Evolutionary conservation across 2,888 invertebrate species (phyloP), one percentile per base, ranked within the genome.

Genomic region (Cheilosia scutellata): DNA sequence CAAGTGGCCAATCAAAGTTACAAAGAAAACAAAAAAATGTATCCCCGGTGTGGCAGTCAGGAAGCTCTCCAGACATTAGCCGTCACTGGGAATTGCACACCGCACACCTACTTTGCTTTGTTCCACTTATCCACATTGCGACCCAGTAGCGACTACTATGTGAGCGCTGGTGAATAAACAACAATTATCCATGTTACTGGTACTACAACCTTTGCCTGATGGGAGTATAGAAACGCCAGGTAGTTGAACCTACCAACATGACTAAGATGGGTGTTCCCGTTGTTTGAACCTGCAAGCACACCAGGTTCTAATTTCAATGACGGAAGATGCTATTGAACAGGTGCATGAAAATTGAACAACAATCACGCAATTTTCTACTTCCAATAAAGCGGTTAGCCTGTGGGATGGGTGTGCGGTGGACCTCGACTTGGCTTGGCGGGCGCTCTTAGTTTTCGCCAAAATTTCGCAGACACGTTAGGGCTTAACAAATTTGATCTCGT

Each of bases 1-100:
- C 86, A 86, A 86, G 86, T 86, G 86, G 72, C 86, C 72, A 77
- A 86, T 86, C 86, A 86, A 58, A 71, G 72, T 49, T 16, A 27
- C 25, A 13, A 37, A 49, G 25, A 65, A 55, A 42, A 37, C 42
- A 47, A 55, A 31, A 49, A 47, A 71, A 20, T 7, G 5, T 31
- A 40, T 47, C 65, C 71, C 78, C 42, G 55, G 66, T 66, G 55
- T 62, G 70, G 82, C 53, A 62, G 63, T 27, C 53, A 75, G 82
- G 76, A 82, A 77, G 71, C 66, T 62, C 25, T 29, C 58, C 76
- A 86, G 86, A 77, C 86, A 76, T 58, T 49, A 76, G 80, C 76
- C 86, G 80, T 86, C 86, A 82, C 51, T 68, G 71, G 47, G 51
- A 86, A 86, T 82, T 72, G 86, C 72, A 72, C 66, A 57, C 55